Percentiles rank a stretch among this genome's conserved stretches.
Evolutionary conservation across 2,113 vertebrate species (phyloP).

Genomic region (Atractosteus spatula): DNA sequence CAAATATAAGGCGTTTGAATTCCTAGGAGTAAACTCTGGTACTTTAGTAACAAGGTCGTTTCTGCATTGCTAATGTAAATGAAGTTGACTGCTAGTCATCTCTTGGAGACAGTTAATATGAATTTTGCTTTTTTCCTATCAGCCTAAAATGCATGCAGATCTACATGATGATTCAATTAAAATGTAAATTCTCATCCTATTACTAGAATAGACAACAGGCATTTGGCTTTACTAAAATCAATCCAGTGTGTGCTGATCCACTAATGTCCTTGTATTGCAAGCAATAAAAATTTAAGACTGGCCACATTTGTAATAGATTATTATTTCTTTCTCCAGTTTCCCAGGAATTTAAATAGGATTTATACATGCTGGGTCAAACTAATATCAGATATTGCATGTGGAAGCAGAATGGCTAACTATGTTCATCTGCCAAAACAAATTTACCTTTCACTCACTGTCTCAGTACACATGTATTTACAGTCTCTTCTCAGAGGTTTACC

Average conservation of each 20-base stretch:
- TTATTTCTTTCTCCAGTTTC: too few relatives aligned
- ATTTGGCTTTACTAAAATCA: conserved; percentile 33
- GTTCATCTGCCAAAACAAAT: too few relatives aligned
- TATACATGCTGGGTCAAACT: too few relatives aligned
- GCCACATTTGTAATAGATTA: too few relatives aligned
- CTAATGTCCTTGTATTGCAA: conserved; percentile 19
- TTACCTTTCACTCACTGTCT: too few relatives aligned
- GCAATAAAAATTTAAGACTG: conserved; percentile 29
- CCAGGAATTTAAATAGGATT: too few relatives aligned
- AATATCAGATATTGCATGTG: too few relatives aligned
- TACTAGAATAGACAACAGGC: conserved; percentile 30
- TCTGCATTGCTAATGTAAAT: conserved; percentile 46
- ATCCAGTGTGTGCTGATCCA: conserved; percentile 29
- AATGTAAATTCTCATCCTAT: conserved; percentile 54
- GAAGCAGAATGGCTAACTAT: too few relatives aligned
- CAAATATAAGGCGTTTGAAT: conserved; percentile 4
- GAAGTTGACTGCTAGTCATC: conserved; percentile 53
- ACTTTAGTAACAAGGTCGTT: conserved; percentile 41
- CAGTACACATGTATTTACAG: too few relatives aligned
- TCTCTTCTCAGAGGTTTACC: too few relatives aligned
- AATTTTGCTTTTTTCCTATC: conserved; percentile 31
- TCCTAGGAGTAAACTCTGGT: conserved; percentile 25
- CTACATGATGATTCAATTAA: conserved; percentile 55
- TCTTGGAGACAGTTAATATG: conserved; percentile 38
- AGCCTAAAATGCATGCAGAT: conserved; percentile 29